Conservation (phyloP, 2,797 vertebrate species). For the Paguma larvata region DNA sequence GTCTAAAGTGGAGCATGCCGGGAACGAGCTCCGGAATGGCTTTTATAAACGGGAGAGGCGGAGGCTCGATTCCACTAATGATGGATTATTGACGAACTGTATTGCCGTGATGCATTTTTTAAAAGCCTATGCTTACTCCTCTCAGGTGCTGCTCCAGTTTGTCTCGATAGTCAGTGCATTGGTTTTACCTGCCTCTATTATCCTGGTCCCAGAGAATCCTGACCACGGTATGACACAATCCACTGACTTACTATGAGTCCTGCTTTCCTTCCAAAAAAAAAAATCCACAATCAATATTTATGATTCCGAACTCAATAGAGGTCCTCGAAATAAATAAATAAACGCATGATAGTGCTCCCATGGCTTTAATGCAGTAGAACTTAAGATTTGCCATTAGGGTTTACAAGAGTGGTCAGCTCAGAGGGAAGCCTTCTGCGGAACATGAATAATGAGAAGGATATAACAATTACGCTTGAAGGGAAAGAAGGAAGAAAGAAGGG, state of each 20-base stretch:
- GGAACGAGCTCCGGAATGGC: background rate
- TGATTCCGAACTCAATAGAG: slow-evolving; percentile 37
- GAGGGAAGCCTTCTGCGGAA: background rate
- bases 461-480: background rate
- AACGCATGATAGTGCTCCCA: background rate
- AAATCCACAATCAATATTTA: slow-evolving; percentile 67
- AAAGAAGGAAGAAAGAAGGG: background rate
- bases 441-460: slow-evolving; percentile 19
- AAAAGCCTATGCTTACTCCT: slow-evolving; percentile 62
- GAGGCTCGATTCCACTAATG: background rate
- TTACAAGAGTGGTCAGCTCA: slow-evolving; percentile 40
- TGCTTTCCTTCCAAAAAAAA: slow-evolving; percentile 44
- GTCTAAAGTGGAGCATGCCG: background rate
- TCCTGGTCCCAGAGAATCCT: slow-evolving; percentile 27
- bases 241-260: slow-evolving; percentile 24
- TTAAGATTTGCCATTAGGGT: slow-evolving; percentile 8
- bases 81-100: slow-evolving; percentile 63
- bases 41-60: slow-evolving; percentile 38
- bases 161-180: slow-evolving; percentile 20
- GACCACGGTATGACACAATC: background rate
- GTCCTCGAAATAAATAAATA: slow-evolving; percentile 55
- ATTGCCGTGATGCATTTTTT: slow-evolving; percentile 69
- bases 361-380: slow-evolving; percentile 30
- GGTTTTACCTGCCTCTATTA: slow-evolving; percentile 53
- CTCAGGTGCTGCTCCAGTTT: slow-evolving; percentile 19